Percentiles rank a stretch among this genome's conserved stretches.
phyloP scores from a whole-genome alignment of 1,140 invertebrate species.

The Matsumurasca onukii region DNA sequence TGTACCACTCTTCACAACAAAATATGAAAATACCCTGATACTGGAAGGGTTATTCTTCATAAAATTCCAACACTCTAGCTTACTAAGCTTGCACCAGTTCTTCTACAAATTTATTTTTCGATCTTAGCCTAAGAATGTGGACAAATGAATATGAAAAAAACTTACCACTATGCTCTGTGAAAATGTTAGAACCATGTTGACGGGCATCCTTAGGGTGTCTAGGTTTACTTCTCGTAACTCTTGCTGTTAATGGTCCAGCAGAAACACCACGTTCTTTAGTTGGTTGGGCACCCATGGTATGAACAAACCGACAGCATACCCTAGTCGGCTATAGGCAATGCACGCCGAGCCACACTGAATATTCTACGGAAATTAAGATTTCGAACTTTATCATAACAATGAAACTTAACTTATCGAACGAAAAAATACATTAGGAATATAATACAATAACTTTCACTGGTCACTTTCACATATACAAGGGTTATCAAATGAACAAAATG shows the following conservation, averaged over 20 bases:
- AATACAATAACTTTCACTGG: constrained; percentile 3
- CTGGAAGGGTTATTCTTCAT: too few relatives aligned
- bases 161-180: constrained; percentile 86
- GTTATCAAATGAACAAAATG: background rate
- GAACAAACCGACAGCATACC: constrained; percentile 41
- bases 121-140: too few relatives aligned
- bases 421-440: constrained; percentile 21
- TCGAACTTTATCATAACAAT: constrained; percentile 33
- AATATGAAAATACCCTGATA: too few relatives aligned
- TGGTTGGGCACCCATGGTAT: constrained; percentile 82
- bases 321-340: constrained; percentile 38
- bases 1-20: too few relatives aligned
- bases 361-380: constrained; percentile 28
- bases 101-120: too few relatives aligned
- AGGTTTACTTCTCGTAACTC: constrained; percentile 67
- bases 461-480: constrained; percentile 23
- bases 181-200: constrained; percentile 81
- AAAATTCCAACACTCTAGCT: too few relatives aligned
- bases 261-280: constrained; percentile 68
- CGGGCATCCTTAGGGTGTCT: constrained; percentile 73
- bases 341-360: constrained; percentile 41
- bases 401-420: constrained; percentile 21
- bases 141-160: too few relatives aligned
- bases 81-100: too few relatives aligned
- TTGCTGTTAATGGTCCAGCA: constrained; percentile 59